phyloP scores from a whole-genome alignment of 53 echinoderm and acorn worm genomes.

The Echinometra lucunter region DNA sequence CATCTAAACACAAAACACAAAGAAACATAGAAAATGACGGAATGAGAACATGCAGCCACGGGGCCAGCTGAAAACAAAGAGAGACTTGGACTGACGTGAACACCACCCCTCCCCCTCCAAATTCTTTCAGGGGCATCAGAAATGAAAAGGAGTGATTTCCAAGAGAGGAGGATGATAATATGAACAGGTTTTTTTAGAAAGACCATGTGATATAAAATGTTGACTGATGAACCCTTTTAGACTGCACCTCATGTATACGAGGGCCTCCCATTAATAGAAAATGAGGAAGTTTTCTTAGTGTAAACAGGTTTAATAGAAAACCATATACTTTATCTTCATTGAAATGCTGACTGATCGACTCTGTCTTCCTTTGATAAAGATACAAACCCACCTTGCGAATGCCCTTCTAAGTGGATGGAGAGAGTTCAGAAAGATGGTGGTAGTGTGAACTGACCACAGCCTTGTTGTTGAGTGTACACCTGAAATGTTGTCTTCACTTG shows the following conservation, averaged over 20 bases:
- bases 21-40: background rate
- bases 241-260: no score
- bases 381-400: background rate
- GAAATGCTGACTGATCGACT: background rate
- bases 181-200: background rate
- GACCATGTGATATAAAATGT: no score
- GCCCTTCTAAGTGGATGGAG: background rate
- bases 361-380: background rate
- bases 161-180: background rate
- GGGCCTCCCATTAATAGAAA: no score
- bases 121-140: background rate
- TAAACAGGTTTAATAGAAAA: no score
- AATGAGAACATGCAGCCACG: background rate
- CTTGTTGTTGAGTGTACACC: background rate
- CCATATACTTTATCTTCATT: background rate
- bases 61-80: background rate
- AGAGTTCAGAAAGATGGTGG: background rate
- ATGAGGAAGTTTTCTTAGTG: no score
- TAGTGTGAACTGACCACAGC: background rate
- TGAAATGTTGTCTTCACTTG: background rate
- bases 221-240: no score
- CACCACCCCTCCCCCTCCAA: no score
- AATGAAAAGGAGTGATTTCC: background rate
- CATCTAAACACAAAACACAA: no score
- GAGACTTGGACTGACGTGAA: background rate